Base-by-base conservation (phyloP, 2,797 vertebrate species). In the Enoplosus armatus region DNA sequence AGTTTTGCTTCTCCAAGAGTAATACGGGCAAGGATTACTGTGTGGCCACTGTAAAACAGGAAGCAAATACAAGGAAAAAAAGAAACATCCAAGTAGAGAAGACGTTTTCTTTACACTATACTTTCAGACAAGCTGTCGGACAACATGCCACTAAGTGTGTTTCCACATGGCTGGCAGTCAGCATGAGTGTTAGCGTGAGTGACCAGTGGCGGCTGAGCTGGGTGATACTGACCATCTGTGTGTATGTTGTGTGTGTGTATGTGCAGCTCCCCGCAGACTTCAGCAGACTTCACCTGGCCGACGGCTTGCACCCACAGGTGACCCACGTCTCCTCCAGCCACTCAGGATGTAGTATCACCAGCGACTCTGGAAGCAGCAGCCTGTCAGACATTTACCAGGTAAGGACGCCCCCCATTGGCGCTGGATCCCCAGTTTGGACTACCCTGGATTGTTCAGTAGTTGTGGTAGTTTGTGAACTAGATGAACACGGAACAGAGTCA, bases 321-420 rank as follows among this genome's bases (percentile, higher is more conserved):
- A 98, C 97, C 89, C 97, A 98, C 95, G 98, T 99, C 84, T 98
- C 98, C 80, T 98, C 98, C 90, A 99, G 98, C 95, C 98, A 99
- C 89, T 99, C 98, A 96, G 98, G 98, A 99, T 99, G 98, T 98
- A 99, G 98, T 95, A 98, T 99, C 95, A 99, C 98, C 91, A 99
- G 98, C 90, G 98, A 99, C 94, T 99, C 98, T 91, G 98, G 98
- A 91, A 99, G 98, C 96, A 99, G 98, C 96, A 99, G 98, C 93
- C 97, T 99, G 94, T 99, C 98, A 92, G 98, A 99, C 95, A 99
- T 99, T 93, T 99, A 99, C 95, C 98, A 99, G 98, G 98, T 99
- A 96, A 95, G 94, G 77, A 71, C 53, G 60, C 60, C 74, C 22
- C 66, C 51, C n/a, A n/a, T 8, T 35, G 82, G 27, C 18, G 35